Percentiles rank a stretch among this genome's conserved stretches.
Conservation (phyloP, 2,113 vertebrate species). For the Albula goreensis region DNA sequence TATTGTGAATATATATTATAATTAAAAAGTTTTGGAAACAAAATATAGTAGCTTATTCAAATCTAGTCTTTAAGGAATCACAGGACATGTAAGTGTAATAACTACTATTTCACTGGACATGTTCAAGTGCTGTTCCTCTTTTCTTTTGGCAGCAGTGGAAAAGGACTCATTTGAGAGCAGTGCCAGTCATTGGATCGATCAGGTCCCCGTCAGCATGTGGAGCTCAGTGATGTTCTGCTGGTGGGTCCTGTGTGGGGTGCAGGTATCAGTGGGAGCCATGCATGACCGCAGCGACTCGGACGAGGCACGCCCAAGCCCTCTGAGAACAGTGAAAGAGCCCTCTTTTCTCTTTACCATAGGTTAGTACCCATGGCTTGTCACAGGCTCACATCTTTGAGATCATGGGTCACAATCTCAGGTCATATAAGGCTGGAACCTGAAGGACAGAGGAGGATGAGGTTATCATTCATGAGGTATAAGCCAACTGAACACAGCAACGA, state of each 20-base stretch:
- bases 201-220: conserved; percentile 49
- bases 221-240: conserved; percentile 52
- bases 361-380: conserved; percentile 39
- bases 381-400: no score
- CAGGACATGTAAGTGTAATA: background rate
- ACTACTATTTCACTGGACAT: background rate
- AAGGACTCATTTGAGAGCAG: background rate
- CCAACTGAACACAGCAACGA: no score
- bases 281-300: conserved; percentile 53
- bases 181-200: background rate
- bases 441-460: no score
- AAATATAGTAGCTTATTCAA: background rate
- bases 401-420: no score
- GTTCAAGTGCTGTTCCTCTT: no score
- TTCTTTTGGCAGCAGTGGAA: background rate
- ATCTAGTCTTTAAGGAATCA: no score
- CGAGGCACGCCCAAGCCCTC: conserved; percentile 22
- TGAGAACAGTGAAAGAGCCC: conserved; percentile 34
- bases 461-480: no score
- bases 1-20: background rate
- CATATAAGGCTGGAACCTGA: no score
- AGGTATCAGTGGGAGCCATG: conserved; percentile 48
- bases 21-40: background rate
- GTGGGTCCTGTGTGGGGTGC: conserved; percentile 52
- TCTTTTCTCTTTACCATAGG: conserved; percentile 53